Conservation (phyloP, 2,113 vertebrate species). For the Periophthalmodon schlosseri region DNA sequence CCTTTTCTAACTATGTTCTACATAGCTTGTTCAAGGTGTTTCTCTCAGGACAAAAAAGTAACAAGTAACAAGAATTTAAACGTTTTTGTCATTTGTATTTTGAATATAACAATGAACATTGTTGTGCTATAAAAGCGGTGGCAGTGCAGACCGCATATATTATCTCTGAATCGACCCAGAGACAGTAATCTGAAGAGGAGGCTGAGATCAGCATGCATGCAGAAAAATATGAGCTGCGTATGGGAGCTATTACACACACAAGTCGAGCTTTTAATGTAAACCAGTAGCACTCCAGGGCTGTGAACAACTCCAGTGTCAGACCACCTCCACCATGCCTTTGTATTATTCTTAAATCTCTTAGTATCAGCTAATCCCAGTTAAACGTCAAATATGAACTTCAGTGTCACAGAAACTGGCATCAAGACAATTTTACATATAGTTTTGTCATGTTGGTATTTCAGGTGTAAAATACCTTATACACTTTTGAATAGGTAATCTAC, state of each 20-base stretch:
- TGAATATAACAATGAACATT: not conserved
- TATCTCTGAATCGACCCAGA: constrained; percentile 7
- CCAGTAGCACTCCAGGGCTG: constrained; percentile 11
- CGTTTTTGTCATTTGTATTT: not conserved
- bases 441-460: too few species aligned
- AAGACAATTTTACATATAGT: too few species aligned
- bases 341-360: constrained; percentile 12
- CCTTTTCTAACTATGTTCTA: not conserved
- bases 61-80: not conserved
- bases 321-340: constrained; percentile 26
- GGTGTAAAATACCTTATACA: not conserved
- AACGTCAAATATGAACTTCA: too few species aligned
- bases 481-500: constrained; percentile 37
- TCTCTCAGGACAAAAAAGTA: not conserved
- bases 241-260: constrained; percentile 5
- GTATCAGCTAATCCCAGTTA: not conserved
- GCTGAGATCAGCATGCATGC: not conserved
- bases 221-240: constrained; percentile 14
- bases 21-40: not conserved
- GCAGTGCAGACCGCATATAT: not conserved
- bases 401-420: too few species aligned
- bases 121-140: not conserved
- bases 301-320: constrained; percentile 13
- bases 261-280: constrained; percentile 7
- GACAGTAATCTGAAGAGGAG: not conserved